Conservation (phyloP, 2,888 invertebrate genomes). For the Limnephilus auricula region DNA sequence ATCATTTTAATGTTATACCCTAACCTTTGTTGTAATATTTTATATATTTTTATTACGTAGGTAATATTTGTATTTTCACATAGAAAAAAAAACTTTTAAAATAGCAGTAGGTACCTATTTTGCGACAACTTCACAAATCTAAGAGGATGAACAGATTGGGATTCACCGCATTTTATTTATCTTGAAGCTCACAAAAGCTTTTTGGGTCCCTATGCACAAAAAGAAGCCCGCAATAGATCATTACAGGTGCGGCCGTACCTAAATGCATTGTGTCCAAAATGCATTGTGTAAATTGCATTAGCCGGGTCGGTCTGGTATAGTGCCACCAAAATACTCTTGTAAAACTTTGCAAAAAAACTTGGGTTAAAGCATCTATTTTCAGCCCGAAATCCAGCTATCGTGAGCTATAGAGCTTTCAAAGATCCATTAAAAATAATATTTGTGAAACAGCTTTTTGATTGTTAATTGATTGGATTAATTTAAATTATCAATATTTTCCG, state of each 20-base stretch:
- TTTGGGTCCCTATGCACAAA: slow-evolving; percentile 41
- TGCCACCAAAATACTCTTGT: slow-evolving; percentile 5
- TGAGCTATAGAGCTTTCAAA: no score
- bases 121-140: background rate
- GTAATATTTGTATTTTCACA: background rate
- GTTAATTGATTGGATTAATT: no score
- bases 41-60: no score
- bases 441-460: no score
- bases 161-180: slow-evolving; percentile 45
- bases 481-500: background rate
- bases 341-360: background rate
- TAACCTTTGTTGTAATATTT: no score
- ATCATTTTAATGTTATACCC: no score
- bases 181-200: slow-evolving; percentile 32
- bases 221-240: slow-evolving; percentile 60
- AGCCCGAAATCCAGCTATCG: no score
- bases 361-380: no score
- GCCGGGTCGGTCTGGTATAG: slow-evolving; percentile 30
- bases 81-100: background rate
- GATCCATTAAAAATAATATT: no score
- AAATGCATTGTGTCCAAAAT: slow-evolving; percentile 46
- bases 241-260: slow-evolving; percentile 63
- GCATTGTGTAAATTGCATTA: slow-evolving; percentile 65
- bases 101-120: background rate
- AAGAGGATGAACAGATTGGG: slow-evolving; percentile 35